phyloP scores from a whole-genome alignment of 2,113 vertebrate species.

The Chauna torquata region DNA sequence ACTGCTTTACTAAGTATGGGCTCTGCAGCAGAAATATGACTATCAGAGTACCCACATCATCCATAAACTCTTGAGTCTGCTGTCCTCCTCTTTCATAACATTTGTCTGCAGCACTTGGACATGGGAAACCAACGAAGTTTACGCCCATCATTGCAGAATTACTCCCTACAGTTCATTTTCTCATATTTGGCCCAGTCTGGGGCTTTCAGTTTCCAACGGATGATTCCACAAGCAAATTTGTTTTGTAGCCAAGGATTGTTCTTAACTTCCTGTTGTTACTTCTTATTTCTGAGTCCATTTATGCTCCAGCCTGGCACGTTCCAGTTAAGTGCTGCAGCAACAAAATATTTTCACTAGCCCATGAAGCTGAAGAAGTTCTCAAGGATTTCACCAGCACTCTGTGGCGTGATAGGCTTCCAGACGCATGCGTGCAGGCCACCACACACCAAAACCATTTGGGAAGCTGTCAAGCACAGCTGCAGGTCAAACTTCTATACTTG shows the following conservation, averaged over 20 bases:
- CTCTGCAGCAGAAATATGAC: neutral
- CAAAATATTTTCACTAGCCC: neutral
- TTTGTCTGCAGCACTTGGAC: neutral
- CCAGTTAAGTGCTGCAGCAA: neutral
- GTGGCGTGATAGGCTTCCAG: neutral
- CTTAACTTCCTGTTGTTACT: neutral
- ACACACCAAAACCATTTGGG: neutral
- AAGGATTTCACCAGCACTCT: neutral
- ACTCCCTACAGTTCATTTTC: neutral
- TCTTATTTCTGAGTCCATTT: neutral
- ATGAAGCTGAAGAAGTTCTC: neutral
- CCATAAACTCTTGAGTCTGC: neutral
- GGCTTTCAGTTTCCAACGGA: neutral
- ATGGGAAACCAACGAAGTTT: neutral
- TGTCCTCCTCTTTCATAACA: neutral
- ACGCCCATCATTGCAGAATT: neutral
- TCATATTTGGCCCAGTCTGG: neutral
- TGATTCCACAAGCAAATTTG: conserved; percentile 1
- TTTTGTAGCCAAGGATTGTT: conserved; percentile 1
- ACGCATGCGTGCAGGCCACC: neutral
- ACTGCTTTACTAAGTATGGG: neutral
- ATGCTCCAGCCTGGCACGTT: neutral
- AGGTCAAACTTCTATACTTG: neutral
- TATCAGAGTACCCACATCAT: neutral
- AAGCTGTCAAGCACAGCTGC: neutral